phyloP scores from a whole-genome alignment of 2,797 vertebrate species.

The Anguilla megastoma region DNA sequence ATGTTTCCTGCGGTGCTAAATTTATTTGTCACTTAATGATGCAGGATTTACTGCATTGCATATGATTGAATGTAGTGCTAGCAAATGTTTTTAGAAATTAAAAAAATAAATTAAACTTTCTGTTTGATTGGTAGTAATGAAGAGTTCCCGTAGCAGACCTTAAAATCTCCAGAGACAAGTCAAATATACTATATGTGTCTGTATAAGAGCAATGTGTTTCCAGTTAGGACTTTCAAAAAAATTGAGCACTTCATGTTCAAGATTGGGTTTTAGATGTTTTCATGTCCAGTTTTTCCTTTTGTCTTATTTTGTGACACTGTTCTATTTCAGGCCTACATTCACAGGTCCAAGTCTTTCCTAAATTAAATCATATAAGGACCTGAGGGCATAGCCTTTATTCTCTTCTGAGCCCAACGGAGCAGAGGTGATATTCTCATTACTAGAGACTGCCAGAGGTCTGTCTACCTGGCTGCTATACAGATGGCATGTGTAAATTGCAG shows the following conservation, averaged over 20 bases:
- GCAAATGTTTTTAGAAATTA: conserved; percentile 11
- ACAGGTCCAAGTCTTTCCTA: conserved; percentile 47
- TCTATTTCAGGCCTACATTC: conserved; percentile 40
- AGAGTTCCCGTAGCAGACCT: conserved; percentile 63
- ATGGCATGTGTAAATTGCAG: neutral
- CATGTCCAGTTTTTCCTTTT: conserved; percentile 59
- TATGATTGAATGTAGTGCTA: neutral
- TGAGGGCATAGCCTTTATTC: neutral
- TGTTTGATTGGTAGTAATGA: conserved; percentile 39
- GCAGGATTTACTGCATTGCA: neutral
- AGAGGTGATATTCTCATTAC: neutral
- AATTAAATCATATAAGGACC: conserved; percentile 19
- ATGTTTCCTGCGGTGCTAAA: neutral
- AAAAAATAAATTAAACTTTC: conserved; percentile 35
- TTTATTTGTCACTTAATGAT: neutral
- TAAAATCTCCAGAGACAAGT: conserved; percentile 69
- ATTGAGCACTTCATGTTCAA: conserved; percentile 73
- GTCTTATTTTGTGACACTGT: conserved; percentile 63
- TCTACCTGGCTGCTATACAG: neutral
- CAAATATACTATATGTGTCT: conserved; percentile 51
- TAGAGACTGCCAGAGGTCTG: neutral
- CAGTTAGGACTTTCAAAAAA: conserved; percentile 68
- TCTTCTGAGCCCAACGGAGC: conserved; percentile 10
- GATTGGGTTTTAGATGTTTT: conserved; percentile 58
- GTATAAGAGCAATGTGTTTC: conserved; percentile 73